Evolutionary conservation across 2,113 vertebrate genomes (phyloP).

Genomic region (Salvelinus alpinus): DNA sequence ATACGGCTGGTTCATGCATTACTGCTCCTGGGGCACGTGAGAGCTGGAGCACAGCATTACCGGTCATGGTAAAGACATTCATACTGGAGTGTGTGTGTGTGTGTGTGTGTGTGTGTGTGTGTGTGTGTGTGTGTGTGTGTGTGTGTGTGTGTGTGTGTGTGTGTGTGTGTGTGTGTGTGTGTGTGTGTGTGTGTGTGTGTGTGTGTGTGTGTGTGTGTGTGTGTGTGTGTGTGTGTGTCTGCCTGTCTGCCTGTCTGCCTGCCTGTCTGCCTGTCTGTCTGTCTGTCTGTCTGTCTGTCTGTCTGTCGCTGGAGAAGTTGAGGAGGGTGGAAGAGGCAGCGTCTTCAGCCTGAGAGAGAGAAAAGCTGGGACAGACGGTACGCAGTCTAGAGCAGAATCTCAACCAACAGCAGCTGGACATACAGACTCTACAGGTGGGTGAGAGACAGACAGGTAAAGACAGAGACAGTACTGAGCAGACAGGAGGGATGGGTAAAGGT

Average conservation of each 20-base stretch:
- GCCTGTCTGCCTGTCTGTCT: no score
- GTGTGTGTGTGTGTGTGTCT: no score
- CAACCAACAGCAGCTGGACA: conserved; percentile 56
- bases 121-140: neutral
- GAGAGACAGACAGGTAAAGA: conserved; percentile 15
- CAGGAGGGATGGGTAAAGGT: no score
- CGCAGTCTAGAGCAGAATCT: conserved; percentile 64
- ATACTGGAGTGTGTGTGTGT: conserved; percentile 1
- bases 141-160: neutral
- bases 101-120: conserved; percentile 4
- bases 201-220: no score
- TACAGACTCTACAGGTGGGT: conserved; percentile 66
- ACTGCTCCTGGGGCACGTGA: conserved; percentile 35
- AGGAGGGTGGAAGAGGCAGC: conserved; percentile 58
- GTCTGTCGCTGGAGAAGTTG: conserved; percentile 65
- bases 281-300: no score
- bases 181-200: conserved; percentile 70
- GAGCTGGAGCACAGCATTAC: neutral
- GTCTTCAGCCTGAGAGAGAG: conserved; percentile 55
- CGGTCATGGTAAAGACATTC: no score
- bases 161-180: conserved; percentile 21
- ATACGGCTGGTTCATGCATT: conserved; percentile 48
- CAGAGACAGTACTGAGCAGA: neutral
- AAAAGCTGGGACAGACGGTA: conserved; percentile 57
- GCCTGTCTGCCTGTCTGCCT: no score